These are phyloP conservation scores for Thaleichthys pacificus DNA, from an alignment of 2,797 vertebrate genomes.

Conservation along the genomic window DNA sequence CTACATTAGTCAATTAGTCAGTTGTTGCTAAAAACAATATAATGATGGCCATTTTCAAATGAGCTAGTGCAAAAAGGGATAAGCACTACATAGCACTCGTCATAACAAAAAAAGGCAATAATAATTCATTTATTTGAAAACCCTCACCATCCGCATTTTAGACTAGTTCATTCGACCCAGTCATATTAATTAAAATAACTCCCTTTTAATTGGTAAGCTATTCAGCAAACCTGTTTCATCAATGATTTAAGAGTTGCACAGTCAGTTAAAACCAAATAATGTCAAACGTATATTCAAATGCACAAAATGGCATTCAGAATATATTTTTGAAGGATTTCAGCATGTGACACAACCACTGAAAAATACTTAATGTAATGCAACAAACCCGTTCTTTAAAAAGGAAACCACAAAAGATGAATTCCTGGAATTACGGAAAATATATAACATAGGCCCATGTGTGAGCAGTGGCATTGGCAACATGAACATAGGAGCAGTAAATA, in stretches of 20 bases:
- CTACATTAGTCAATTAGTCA: too few relatives aligned
- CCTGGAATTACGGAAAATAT: background rate
- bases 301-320: background rate
- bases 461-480: background rate
- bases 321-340: background rate
- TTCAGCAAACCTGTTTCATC: background rate
- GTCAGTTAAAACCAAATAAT: too few relatives aligned
- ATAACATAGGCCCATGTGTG: background rate
- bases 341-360: background rate
- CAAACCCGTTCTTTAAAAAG: background rate
- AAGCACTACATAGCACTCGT: too few relatives aligned
- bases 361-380: background rate
- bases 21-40: too few relatives aligned
- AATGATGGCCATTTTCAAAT: too few relatives aligned
- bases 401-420: background rate
- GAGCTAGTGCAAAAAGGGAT: too few relatives aligned
- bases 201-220: background rate
- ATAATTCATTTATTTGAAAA: background rate
- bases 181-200: background rate
- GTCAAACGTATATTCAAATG: background rate
- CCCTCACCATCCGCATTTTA: background rate
- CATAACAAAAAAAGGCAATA: too few relatives aligned
- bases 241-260: background rate
- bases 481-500: slow-evolving; percentile 20
- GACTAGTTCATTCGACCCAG: background rate